These are phyloP conservation scores for Cephus spinipes DNA, from an alignment of 2,888 invertebrate species.

Conservation along the genomic window DNA sequence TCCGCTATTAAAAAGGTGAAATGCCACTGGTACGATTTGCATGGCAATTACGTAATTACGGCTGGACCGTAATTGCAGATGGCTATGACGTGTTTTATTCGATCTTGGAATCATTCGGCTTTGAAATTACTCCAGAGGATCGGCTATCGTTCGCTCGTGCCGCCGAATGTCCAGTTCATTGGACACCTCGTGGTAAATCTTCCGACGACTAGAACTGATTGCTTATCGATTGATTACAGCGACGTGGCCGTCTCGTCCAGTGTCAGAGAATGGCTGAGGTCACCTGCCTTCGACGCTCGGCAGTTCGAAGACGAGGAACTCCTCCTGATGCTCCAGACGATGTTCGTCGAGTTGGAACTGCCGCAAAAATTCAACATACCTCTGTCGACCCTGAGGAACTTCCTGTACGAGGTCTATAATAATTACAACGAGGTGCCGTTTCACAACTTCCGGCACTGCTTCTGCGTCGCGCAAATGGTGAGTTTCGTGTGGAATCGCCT, in stretches of 20 bases:
- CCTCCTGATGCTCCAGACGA: slow-evolving; percentile 80
- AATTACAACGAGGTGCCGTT: slow-evolving; percentile 89
- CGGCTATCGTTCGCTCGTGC: neutral
- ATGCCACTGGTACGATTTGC: slow-evolving; percentile 18
- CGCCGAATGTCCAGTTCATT: neutral
- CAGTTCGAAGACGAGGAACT: slow-evolving; percentile 87
- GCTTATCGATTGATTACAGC: slow-evolving; percentile 64
- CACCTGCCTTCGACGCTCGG: slow-evolving; percentile 83
- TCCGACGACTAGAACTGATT: neutral
- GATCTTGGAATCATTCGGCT: slow-evolving; percentile 24
- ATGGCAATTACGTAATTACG: slow-evolving; percentile 38
- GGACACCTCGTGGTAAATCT: neutral
- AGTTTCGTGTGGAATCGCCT: slow-evolving; percentile 51
- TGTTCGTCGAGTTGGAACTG: slow-evolving; percentile 84
- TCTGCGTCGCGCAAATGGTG: slow-evolving; percentile 90
- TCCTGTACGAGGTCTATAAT: slow-evolving; percentile 81
- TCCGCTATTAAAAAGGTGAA: neutral
- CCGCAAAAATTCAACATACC: slow-evolving; percentile 81
- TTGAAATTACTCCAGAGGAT: neutral
- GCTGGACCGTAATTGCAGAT: slow-evolving; percentile 30
- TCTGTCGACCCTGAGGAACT: slow-evolving; percentile 76
- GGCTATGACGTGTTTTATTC: slow-evolving; percentile 13
- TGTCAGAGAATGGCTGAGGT: slow-evolving; percentile 74
- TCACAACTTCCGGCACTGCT: slow-evolving; percentile 89
- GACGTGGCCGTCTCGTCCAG: slow-evolving; percentile 74